Evolutionary conservation across 2,888 invertebrate species (phyloP).

Genomic region (Parnassius smintheus): DNA sequence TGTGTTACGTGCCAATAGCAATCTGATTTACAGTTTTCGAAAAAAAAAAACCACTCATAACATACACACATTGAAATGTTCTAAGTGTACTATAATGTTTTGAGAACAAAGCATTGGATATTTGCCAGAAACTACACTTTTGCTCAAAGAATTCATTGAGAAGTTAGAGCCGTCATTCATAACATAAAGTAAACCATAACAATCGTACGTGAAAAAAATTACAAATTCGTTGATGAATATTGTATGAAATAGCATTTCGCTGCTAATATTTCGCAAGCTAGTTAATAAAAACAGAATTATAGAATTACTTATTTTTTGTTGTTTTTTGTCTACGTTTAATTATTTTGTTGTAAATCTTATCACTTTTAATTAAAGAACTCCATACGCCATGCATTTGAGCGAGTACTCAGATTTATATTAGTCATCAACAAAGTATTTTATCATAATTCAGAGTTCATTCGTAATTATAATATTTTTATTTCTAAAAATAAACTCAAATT

Average conservation of each 20-base stretch:
- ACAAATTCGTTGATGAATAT: constrained; percentile 9
- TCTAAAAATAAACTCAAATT: constrained; percentile 27
- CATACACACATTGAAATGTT: constrained; percentile 34
- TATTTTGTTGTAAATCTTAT: constrained; percentile 23
- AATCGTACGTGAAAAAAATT: constrained; percentile 11
- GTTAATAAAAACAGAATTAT: neutral
- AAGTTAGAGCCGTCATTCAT: constrained; percentile 60
- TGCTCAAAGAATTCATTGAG: constrained; percentile 49
- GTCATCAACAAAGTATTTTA: constrained; percentile 13
- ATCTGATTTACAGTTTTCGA: constrained; percentile 52
- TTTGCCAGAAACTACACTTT: constrained; percentile 42
- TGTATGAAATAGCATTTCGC: neutral
- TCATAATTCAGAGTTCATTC: constrained; percentile 14
- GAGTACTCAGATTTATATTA: constrained; percentile 15
- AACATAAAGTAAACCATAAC: constrained; percentile 28
- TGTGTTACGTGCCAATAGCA: constrained; percentile 38
- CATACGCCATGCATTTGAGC: neutral
- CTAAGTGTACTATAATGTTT: constrained; percentile 38
- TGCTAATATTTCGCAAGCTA: neutral
- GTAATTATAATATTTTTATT: constrained; percentile 7
- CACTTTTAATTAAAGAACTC: constrained; percentile 23
- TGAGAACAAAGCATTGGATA: constrained; percentile 61
- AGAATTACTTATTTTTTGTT: constrained; percentile 1
- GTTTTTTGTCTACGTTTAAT: constrained; percentile 14
- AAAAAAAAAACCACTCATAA: constrained; percentile 48